phyloP scores from a whole-genome alignment of 1,140 invertebrate species.

The Dreissena rostriformis region DNA sequence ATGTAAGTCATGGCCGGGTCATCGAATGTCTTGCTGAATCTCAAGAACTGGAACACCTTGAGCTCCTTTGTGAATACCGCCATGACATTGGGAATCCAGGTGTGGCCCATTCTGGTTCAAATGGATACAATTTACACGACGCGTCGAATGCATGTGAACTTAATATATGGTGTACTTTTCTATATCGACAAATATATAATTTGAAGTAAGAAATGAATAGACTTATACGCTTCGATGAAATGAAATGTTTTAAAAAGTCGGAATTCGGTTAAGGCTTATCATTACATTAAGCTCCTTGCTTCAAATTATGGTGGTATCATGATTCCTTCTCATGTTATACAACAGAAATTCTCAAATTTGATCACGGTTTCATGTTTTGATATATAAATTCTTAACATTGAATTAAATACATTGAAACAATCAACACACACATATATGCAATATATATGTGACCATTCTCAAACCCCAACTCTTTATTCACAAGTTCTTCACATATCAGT shows the following conservation, averaged over 20 bases:
- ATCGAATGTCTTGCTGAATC: conserved; percentile 6
- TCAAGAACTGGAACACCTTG: neutral
- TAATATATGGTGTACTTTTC: neutral
- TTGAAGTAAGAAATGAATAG: neutral
- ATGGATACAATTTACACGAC: neutral
- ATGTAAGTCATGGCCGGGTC: conserved; percentile 6
- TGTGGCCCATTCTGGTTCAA: conserved; percentile 19
- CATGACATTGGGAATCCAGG: conserved; percentile 30
- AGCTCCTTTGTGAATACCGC: conserved; percentile 5
- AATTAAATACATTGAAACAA: too few relatives aligned
- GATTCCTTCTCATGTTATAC: too few relatives aligned
- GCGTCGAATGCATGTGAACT: neutral
- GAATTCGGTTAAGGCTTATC: too few relatives aligned
- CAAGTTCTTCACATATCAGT: neutral
- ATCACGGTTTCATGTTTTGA: too few relatives aligned
- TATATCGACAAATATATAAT: neutral
- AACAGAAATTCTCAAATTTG: too few relatives aligned
- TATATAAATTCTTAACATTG: too few relatives aligned
- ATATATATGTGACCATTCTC: neutral
- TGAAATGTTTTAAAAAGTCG: too few relatives aligned
- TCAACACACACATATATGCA: neutral
- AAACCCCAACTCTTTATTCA: too few relatives aligned
- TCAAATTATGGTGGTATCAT: too few relatives aligned
- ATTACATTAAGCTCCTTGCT: too few relatives aligned
- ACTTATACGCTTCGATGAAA: neutral